Conservation (phyloP, 2,797 vertebrate genomes). For the Protosalanx chinensis region DNA sequence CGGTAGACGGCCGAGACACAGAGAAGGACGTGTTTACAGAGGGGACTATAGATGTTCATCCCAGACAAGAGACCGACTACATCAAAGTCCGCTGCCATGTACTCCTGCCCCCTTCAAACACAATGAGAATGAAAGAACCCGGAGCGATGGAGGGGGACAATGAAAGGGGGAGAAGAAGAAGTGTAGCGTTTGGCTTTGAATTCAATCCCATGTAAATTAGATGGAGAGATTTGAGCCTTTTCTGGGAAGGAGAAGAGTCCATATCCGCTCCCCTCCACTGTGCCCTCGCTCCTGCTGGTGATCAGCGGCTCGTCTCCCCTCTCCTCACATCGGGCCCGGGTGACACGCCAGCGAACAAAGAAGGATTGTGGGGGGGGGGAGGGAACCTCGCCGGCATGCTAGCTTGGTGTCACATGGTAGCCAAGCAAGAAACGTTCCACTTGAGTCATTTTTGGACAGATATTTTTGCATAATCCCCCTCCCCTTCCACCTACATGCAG, state of each 20-base stretch:
- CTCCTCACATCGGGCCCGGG: slow-evolving; percentile 18
- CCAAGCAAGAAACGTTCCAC: slow-evolving; percentile 82
- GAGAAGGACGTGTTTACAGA: background rate
- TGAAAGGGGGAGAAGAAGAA: slow-evolving; percentile 38
- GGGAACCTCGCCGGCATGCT: slow-evolving; percentile 39
- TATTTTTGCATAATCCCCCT: slow-evolving; percentile 75
- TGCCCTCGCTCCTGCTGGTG: slow-evolving; percentile 21
- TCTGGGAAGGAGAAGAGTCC: slow-evolving; percentile 52
- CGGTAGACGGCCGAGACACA: background rate
- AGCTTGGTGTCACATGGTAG: slow-evolving; percentile 72
- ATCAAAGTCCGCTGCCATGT: slow-evolving; percentile 16
- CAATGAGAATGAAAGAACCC: slow-evolving; percentile 6
- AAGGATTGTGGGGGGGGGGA: slow-evolving; percentile 62
- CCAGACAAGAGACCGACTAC: background rate
- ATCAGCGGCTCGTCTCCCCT: slow-evolving; percentile 20
- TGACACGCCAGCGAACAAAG: slow-evolving; percentile 66
- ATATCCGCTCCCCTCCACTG: slow-evolving; percentile 52
- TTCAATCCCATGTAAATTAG: slow-evolving; percentile 55
- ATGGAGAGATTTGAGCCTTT: slow-evolving; percentile 57
- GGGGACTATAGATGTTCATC: background rate
- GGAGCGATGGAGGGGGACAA: slow-evolving; percentile 24
- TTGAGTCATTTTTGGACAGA: slow-evolving; percentile 82
- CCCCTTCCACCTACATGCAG: slow-evolving; percentile 2
- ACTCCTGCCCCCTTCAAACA: slow-evolving; percentile 8
- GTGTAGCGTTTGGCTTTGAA: slow-evolving; percentile 40